These are phyloP conservation scores for Drosophila equinoxialis DNA, from an alignment of 1,140 invertebrate genomes.

Conservation along the genomic window DNA sequence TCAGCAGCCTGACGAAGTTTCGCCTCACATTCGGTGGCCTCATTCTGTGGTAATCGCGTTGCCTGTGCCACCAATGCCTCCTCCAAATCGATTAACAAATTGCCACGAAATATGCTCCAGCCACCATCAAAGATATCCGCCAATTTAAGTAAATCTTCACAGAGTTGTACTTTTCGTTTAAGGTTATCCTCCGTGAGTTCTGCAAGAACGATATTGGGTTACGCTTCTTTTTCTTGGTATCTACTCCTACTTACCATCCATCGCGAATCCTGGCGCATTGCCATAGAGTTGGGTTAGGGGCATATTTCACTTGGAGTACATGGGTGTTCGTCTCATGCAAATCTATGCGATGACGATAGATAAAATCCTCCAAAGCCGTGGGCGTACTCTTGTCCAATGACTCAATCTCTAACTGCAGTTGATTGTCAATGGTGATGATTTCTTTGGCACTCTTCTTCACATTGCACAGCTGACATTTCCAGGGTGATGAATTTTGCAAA, in stretches of 20 bases:
- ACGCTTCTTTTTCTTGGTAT: not conserved
- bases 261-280: conserved; percentile 84
- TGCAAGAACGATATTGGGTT: conserved; percentile 40
- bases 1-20: conserved; percentile 48
- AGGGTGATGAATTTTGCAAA: conserved; percentile 85
- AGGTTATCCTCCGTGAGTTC: conserved; percentile 85
- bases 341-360: conserved; percentile 85
- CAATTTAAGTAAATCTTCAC: conserved; percentile 86
- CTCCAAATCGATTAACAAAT: conserved; percentile 87
- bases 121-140: conserved; percentile 87
- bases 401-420: conserved; percentile 86
- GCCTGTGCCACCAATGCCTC: conserved; percentile 85
- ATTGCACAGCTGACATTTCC: conserved; percentile 87
- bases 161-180: conserved; percentile 86
- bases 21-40: conserved; percentile 34
- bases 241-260: conserved; percentile 83
- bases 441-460: conserved; percentile 84
- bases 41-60: conserved; percentile 65
- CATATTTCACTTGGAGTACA: conserved; percentile 87
- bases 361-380: conserved; percentile 85
- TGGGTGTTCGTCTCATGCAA: conserved; percentile 87
- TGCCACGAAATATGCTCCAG: conserved; percentile 85
- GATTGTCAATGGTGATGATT: conserved; percentile 85
- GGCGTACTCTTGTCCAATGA: conserved; percentile 85
- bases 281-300: conserved; percentile 87